Percentiles rank a stretch among this genome's conserved stretches.
phyloP scores from a whole-genome alignment of 2,113 vertebrate species.

The Ptyas mucosa region DNA sequence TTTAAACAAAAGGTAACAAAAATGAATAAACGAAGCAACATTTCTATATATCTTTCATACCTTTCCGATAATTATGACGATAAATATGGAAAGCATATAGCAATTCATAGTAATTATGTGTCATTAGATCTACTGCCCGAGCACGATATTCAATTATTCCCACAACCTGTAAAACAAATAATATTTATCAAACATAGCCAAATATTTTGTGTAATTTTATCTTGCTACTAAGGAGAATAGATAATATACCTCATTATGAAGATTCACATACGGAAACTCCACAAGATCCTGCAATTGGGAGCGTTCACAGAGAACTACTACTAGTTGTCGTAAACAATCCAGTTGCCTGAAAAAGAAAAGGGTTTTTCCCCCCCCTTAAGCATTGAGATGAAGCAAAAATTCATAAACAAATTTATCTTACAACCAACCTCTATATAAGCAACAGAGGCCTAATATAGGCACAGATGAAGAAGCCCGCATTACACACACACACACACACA shows the following conservation, averaged over 20 bases:
- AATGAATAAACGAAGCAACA: not conserved
- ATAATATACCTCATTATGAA: conserved; percentile 84
- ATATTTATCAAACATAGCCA: not conserved
- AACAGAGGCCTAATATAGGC: not conserved
- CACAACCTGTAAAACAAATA: conserved; percentile 76
- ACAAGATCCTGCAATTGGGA: conserved; percentile 91
- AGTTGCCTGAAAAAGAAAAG: conserved; percentile 75
- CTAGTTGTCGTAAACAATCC: conserved; percentile 93
- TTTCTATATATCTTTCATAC: conserved; percentile 50
- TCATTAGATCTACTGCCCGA: conserved; percentile 87
- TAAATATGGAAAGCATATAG: conserved; percentile 94
- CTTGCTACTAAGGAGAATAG: rapidly evolving
- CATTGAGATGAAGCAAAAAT: not conserved
- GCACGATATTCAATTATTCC: conserved; percentile 91
- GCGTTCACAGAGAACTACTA: conserved; percentile 91
- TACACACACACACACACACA: not conserved
- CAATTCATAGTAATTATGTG: conserved; percentile 95
- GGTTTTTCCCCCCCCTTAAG: not conserved
- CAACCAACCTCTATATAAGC: not conserved
- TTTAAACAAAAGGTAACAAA: not conserved
- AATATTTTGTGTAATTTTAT: rapidly evolving
- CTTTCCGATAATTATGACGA: conserved; percentile 95
- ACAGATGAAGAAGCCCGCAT: not conserved
- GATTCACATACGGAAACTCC: conserved; percentile 89
- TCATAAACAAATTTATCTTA: not conserved